A percentile compares a stretch with the other conserved stretches of the same genome.
Evolutionary conservation across 2,888 invertebrate genomes (phyloP).

Genomic region (Rugalucina vietnamica): DNA sequence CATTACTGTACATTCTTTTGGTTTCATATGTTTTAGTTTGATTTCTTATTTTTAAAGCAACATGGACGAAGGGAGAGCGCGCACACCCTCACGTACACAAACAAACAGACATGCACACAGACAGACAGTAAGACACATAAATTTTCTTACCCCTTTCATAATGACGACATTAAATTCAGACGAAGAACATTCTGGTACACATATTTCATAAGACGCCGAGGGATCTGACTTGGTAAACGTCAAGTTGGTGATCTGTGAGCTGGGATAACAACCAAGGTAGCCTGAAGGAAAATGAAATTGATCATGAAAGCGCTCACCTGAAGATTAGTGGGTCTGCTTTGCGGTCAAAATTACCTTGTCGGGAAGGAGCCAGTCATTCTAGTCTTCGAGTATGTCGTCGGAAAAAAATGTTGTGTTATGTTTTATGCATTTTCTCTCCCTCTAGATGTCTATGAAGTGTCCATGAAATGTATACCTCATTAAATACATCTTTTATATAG

Average conservation of each 20-base stretch:
- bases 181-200: background rate
- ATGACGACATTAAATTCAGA: background rate
- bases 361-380: no score
- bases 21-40: background rate
- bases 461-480: background rate
- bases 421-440: background rate
- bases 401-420: background rate
- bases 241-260: background rate
- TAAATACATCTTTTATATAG: background rate
- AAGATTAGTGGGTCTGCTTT: background rate
- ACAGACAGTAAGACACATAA: background rate
- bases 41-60: background rate
- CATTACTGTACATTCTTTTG: background rate
- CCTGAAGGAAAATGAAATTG: conserved; percentile 20
- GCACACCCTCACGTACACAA: no score
- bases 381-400: no score
- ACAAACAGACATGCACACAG: no score
- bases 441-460: background rate
- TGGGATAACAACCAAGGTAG: conserved; percentile 37
- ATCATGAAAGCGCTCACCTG: no score
- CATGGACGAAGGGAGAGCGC: background rate
- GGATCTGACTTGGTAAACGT: background rate
- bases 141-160: background rate
- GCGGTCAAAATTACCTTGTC: background rate
- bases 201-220: background rate